These are phyloP conservation scores for Cervus canadensis DNA, from an alignment of 2,113 vertebrate species.

Conservation along the genomic window DNA sequence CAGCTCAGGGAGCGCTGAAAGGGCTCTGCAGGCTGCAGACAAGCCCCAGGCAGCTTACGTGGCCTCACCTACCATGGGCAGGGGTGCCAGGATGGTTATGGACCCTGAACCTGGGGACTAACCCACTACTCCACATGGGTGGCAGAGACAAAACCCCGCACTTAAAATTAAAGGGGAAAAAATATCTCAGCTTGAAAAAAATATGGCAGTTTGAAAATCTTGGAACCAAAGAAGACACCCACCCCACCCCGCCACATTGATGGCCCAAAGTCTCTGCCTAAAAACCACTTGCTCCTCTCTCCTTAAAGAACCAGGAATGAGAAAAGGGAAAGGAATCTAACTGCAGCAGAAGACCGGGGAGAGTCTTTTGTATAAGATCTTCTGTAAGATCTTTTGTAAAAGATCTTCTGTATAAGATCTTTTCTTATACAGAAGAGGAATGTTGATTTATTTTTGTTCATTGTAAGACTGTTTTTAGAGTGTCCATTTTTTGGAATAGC, in stretches of 20 bases:
- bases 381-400: too few relatives aligned
- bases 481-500: slow-evolving; percentile 51
- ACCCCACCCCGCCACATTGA: neutral
- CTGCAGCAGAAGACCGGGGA: slow-evolving; percentile 73
- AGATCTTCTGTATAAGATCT: neutral
- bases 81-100: neutral
- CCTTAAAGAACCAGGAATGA: slow-evolving; percentile 21
- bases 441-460: slow-evolving; percentile 8
- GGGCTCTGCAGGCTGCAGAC: neutral
- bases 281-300: slow-evolving; percentile 64
- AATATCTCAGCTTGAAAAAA: neutral
- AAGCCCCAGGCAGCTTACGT: neutral
- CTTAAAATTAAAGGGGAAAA: neutral
- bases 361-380: neutral
- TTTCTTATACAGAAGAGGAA: neutral
- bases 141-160: neutral
- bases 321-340: slow-evolving; percentile 56
- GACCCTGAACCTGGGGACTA: neutral
- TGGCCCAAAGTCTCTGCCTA: slow-evolving; percentile 18
- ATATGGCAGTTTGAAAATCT: neutral
- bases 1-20: neutral
- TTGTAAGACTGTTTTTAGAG: slow-evolving; percentile 52
- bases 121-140: neutral
- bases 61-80: neutral
- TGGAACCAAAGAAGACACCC: neutral